A percentile compares a stretch with the other conserved stretches of the same genome.
phyloP scores from a whole-genome alignment of 2,888 invertebrate genomes.

The Mesorhabditis spiculigera region DNA sequence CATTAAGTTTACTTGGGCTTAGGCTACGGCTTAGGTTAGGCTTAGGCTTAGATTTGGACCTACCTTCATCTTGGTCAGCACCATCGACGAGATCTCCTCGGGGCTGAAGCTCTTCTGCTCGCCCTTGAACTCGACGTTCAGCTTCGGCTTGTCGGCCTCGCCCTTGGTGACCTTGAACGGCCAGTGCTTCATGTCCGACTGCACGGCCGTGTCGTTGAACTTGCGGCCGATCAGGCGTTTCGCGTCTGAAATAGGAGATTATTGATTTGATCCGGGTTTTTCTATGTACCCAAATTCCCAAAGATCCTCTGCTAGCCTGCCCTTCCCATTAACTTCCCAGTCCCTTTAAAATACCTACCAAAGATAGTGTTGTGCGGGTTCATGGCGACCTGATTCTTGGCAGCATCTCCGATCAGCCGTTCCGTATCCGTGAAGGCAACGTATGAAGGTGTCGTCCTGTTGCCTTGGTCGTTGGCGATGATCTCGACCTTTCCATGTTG shows the following conservation, averaged over 20 bases:
- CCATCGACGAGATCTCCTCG: constrained; percentile 57
- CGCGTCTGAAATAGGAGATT: constrained; percentile 37
- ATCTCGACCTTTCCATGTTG: constrained; percentile 65
- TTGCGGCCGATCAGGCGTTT: constrained; percentile 62
- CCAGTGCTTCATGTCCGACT: constrained; percentile 56
- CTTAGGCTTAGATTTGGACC: background rate
- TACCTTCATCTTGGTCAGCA: constrained; percentile 51
- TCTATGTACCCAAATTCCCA: too few species aligned
- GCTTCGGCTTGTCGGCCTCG: constrained; percentile 33
- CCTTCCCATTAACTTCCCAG: too few species aligned
- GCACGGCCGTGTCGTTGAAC: constrained; percentile 61
- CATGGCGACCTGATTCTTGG: constrained; percentile 64
- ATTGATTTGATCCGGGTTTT: too few species aligned
- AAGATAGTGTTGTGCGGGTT: constrained; percentile 62
- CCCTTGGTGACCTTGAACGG: constrained; percentile 52
- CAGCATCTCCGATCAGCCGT: constrained; percentile 63
- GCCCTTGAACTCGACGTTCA: constrained; percentile 77
- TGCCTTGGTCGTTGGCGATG: constrained; percentile 65
- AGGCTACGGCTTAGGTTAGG: background rate
- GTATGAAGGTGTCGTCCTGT: constrained; percentile 72
- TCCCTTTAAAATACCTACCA: background rate
- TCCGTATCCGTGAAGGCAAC: constrained; percentile 64
- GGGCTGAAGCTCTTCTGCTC: constrained; percentile 70
- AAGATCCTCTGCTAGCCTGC: too few species aligned
- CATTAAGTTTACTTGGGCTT: constrained; percentile 68